These are phyloP conservation scores for Yponomeuta cagnagella DNA, from an alignment of 2,888 invertebrate species.

Conservation along the genomic window DNA sequence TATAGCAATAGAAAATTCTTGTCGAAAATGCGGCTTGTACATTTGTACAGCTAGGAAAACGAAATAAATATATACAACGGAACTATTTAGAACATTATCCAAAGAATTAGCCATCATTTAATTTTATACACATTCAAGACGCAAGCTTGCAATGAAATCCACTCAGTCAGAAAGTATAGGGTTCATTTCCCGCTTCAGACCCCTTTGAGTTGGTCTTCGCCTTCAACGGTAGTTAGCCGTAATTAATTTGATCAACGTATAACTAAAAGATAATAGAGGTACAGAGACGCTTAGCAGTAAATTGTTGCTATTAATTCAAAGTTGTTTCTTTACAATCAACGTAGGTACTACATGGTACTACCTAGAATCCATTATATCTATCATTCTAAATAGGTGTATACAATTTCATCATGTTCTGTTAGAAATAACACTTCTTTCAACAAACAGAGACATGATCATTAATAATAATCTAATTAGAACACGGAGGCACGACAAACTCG, in stretches of 20 bases:
- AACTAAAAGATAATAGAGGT: too few species aligned
- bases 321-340: not conserved
- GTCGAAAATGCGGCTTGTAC: too few species aligned
- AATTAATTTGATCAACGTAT: not conserved
- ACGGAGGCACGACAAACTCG: not conserved
- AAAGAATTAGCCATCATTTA: too few species aligned
- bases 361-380: not conserved
- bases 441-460: not conserved
- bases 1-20: not conserved
- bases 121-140: slow-evolving; percentile 9
- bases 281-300: not conserved
- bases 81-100: too few species aligned
- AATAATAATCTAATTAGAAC: not conserved
- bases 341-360: not conserved
- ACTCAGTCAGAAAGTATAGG: not conserved
- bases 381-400: not conserved
- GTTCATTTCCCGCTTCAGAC: not conserved
- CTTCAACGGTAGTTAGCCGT: not conserved
- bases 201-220: not conserved
- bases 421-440: not conserved
- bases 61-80: too few species aligned
- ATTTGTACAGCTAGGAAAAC: not conserved
- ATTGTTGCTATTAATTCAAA: not conserved
- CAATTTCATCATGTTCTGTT: not conserved
- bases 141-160: slow-evolving; percentile 30